phyloP scores from a whole-genome alignment of 1,140 invertebrate genomes.

The Phortica variegata region DNA sequence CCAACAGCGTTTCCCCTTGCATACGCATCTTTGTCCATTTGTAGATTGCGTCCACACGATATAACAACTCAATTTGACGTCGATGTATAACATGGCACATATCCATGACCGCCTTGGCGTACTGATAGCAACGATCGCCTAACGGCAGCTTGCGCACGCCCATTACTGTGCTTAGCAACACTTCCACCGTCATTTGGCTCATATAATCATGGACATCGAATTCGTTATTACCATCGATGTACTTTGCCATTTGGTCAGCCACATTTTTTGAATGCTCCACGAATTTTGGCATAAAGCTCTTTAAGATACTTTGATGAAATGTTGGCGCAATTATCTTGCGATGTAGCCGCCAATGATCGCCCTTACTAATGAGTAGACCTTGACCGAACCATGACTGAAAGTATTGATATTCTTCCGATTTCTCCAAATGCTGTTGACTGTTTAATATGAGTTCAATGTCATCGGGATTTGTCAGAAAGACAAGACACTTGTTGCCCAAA shows the following conservation, averaged over 20 bases:
- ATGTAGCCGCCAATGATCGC: slow-evolving; percentile 80
- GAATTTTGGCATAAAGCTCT: slow-evolving; percentile 84
- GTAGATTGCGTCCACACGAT: slow-evolving; percentile 65
- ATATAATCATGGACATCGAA: slow-evolving; percentile 85
- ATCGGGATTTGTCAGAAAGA: slow-evolving; percentile 66
- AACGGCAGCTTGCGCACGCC: slow-evolving; percentile 66
- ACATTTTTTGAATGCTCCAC: slow-evolving; percentile 78
- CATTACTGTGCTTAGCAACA: slow-evolving; percentile 79
- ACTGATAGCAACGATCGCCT: slow-evolving; percentile 66
- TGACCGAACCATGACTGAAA: slow-evolving; percentile 89
- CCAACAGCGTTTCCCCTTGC: slow-evolving; percentile 63
- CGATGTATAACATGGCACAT: slow-evolving; percentile 73
- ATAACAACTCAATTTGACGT: slow-evolving; percentile 65
- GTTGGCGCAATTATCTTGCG: slow-evolving; percentile 90
- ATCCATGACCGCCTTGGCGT: slow-evolving; percentile 73
- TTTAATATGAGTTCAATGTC: slow-evolving; percentile 72
- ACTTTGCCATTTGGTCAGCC: slow-evolving; percentile 65
- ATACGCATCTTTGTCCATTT: slow-evolving; percentile 63
- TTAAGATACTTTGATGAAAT: slow-evolving; percentile 89
- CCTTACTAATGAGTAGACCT: slow-evolving; percentile 79
- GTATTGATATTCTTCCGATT: slow-evolving; percentile 76
- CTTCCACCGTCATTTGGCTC: slow-evolving; percentile 82
- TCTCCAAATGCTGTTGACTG: slow-evolving; percentile 77
- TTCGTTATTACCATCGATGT: slow-evolving; percentile 67
- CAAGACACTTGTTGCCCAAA: slow-evolving; percentile 66